Evolutionary conservation across 2,888 invertebrate genomes (phyloP), one percentile per base, ranked within the genome.

Genomic region (Drosophila melanosoma): DNA sequence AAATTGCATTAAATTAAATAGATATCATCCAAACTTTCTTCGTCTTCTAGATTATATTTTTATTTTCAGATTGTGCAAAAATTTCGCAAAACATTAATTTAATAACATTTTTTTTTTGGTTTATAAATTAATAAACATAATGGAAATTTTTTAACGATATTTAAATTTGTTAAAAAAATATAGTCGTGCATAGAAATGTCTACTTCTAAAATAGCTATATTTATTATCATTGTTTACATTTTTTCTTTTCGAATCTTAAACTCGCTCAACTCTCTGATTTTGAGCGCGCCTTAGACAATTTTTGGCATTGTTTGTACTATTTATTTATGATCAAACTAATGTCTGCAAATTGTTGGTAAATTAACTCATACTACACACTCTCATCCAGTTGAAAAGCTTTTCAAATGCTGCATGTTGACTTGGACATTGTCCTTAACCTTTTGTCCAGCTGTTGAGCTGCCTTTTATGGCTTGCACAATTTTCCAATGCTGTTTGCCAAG

Each of bases 361-460:
- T 32, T 15, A n/a, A 32, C 42, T 53, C 23, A 20, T 5, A 23
- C 15, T 23, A 38, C 12, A 38, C 12, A 29, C 29, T 33, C 8
- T 33, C 33, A 8, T 20, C 20, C 15, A 12, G 38, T 42, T 12
- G n/a, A 38, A 38, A 49, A 17, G 11, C 49, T 11, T 60, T 67
- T 20, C 32, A 17, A 10, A 38, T 12, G 12, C 15, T 42, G 45
- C 15, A 54, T 32, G 7, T 23, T 15, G 61, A 29, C 51, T 35
- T 52, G 57, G 58, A 56, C 51, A 69, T 85, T 85, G 84, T 88
- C 84, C 84, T 85, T 85, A 85, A 85, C 84, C 84, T 85, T 86
- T 86, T 60, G 69, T 73, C 52, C 76, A 71, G 74, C 83, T 76
- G 79, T 68, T 68, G 17, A 45, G 68, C 76, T 86, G 86, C 79